A percentile compares a stretch with the other conserved stretches of the same genome.
Conservation (phyloP, 1,140 invertebrate species). For the Ostrea denselamellosa region DNA sequence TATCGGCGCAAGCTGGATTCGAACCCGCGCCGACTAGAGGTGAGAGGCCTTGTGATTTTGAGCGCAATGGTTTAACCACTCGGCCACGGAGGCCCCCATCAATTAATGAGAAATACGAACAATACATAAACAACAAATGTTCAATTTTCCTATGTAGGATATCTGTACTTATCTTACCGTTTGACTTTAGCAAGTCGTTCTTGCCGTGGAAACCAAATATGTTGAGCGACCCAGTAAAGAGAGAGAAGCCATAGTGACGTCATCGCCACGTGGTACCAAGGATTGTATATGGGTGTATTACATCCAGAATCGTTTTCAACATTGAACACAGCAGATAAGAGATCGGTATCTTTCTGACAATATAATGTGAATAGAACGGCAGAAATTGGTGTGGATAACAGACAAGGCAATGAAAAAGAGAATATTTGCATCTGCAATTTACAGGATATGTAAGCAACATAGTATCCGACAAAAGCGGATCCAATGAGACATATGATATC, state of each 20-base stretch:
- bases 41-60: no score
- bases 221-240: conserved; percentile 96
- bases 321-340: not conserved
- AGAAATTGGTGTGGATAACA: conserved; percentile 65
- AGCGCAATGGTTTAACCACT: no score
- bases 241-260: conserved; percentile 84
- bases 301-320: not conserved
- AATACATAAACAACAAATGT: not conserved
- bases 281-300: not conserved
- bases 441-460: conserved; percentile 66
- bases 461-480: conserved; percentile 60
- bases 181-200: conserved; percentile 97
- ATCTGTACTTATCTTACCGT: conserved; percentile 80
- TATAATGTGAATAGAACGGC: conserved; percentile 44
- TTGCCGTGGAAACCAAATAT: conserved; percentile 98
- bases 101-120: not conserved
- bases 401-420: conserved; percentile 63
- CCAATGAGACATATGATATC: conserved; percentile 42
- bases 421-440: conserved; percentile 71
- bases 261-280: conserved; percentile 48
- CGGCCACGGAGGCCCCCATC: conserved; percentile 91
- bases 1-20: no score
- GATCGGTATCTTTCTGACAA: not conserved
- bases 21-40: no score
- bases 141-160: not conserved